Evolutionary conservation across 2,797 vertebrate genomes (phyloP), one percentile per base, ranked within the genome.

Genomic region (Iguana delicatissima): DNA sequence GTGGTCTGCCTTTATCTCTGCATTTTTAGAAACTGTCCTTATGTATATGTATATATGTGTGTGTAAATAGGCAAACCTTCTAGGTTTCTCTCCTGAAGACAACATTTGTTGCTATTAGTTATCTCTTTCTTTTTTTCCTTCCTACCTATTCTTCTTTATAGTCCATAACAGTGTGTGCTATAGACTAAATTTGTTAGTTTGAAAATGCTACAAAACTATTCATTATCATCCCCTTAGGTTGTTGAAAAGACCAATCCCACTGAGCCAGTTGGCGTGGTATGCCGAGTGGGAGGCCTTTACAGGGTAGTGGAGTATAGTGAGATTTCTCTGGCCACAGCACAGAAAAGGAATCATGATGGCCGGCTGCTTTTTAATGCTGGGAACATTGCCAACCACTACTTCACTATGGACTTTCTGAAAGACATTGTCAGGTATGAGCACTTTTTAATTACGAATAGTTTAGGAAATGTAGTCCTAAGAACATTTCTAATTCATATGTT

Each of bases 301-400:
- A 99, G 99, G 96, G 99, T 99, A 95, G 99, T 99, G 90, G 99
- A 99, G 91, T 99, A 99, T 96, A 99, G 99, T 0, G 99, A 99
- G 97, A 99, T 99, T 96, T 99, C 98, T 74, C 92, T 99, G 95
- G 97, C 97, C 13, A 99, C 99, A 0, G 99, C 99, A 0, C 97
- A 99, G 93, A 98, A 97, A 80, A 98, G 99, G 42, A 97, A 98
- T 89, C 0, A 95, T 0, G 99, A 99, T 0, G 99, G 99, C 6
- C 98, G 99, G 6, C 98, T 99, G 88, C 96, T 98, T 96, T 99
- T 99, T 96, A 99, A 98, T 0, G 97, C 99, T 0, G 99, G 98
- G 79, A 99, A 99, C 89, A 98, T 99, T 0, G 98, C 99, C 94
- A 99, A 99, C 95, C 99, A 99, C 96, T 99, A 98, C 97, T 99